Base-by-base conservation (phyloP, 2,797 vertebrate species). In the Sebastes cheni region DNA sequence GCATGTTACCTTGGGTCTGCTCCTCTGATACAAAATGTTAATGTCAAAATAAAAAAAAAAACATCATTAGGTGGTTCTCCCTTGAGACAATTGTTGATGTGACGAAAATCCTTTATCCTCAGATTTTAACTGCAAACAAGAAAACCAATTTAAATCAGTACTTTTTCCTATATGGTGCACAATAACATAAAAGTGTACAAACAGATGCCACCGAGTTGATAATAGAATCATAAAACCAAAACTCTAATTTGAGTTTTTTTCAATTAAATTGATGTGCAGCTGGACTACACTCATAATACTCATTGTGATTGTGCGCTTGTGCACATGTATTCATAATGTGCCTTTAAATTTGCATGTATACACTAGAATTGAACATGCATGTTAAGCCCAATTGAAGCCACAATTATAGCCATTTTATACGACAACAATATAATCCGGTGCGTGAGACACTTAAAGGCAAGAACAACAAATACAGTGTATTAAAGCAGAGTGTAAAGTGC, bases 401-500 rank as follows among this genome's bases (percentile, higher is more conserved):
- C 75, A 91, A 82, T 86, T 85, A 70, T 85, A 90, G 78, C 20
- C 80, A 75, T 88, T 84, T 86, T 86, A 69, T 32, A 59, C 67
- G 61, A 77, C 83, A 80, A 80, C 86, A 80, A 73, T 59, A 66
- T 87, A 87, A 89, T 88, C 77, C 81, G 79, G 30, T 70, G 79
- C 34, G 27, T 62, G 64, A 90, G 87, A 88, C 91, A 90, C 88
- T 84, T 77, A 83, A 84, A 91, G 83, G 83, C 89, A 86, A 86
- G 72, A 78, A 87, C 84, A 88, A 80, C 88, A 92, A 82, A 91
- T 86, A 81, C 66, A 61, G 75, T 85, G 83, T 90, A 92, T 89
- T 87, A 88, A 91, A 92, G 77, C 58, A 69, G 75, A 84, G 82
- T 84, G 89, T 91, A 91, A 88, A 91, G 91, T 87, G 92, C 88